Conservation (phyloP, 2,888 invertebrate species). For the Apodemia hepburni region DNA sequence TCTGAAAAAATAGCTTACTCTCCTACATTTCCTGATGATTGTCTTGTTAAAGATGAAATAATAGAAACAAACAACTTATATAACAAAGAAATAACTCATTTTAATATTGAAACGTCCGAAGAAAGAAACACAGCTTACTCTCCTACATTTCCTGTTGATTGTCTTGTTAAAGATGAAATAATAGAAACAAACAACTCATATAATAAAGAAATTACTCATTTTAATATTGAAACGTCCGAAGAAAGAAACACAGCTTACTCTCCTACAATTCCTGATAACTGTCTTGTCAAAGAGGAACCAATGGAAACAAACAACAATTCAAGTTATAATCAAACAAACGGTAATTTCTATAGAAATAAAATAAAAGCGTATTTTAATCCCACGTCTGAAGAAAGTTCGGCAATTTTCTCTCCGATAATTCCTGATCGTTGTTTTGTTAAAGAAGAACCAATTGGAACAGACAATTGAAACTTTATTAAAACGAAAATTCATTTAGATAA, state of each 20-base stretch:
- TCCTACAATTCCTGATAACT: slow-evolving; percentile 1
- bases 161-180: too few species aligned
- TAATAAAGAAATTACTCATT: not conserved
- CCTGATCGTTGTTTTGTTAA: not conserved
- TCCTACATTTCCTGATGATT: too few species aligned
- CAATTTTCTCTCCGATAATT: not conserved
- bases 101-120: not conserved
- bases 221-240: not conserved
- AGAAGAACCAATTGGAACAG: not conserved
- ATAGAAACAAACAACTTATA: too few species aligned
- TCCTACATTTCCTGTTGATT: too few species aligned
- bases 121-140: not conserved
- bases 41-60: too few species aligned
- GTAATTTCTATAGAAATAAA: not conserved
- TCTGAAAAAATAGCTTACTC: too few species aligned
- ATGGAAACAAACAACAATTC: not conserved
- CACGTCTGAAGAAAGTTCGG: not conserved
- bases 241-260: not conserved
- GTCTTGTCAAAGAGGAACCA: not conserved
- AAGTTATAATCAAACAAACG: not conserved
- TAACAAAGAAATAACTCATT: not conserved
- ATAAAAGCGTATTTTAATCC: too few species aligned
- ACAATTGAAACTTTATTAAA: not conserved
- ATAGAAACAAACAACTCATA: too few species aligned
- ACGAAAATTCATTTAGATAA: not conserved